These are phyloP conservation scores for Nicator chloris DNA, from an alignment of 2,113 vertebrate genomes.

Conservation along the genomic window DNA sequence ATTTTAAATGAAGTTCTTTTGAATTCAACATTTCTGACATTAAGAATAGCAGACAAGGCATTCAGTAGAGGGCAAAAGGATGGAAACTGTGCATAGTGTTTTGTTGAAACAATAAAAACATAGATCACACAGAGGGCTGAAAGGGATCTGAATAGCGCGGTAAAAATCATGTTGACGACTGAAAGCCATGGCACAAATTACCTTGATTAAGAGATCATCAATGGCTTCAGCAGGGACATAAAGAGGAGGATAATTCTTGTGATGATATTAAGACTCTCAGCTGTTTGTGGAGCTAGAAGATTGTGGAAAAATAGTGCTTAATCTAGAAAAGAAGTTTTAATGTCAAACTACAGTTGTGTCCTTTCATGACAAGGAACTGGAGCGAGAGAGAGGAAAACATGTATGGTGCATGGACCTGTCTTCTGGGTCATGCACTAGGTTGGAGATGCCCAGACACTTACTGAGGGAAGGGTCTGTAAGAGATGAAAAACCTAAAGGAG, in stretches of 20 bases:
- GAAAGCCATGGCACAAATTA: not conserved
- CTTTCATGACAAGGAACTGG: not conserved
- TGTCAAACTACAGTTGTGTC: not conserved
- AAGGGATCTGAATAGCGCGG: rapidly evolving
- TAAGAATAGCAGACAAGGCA: not conserved
- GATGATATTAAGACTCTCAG: not conserved
- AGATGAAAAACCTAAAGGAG: not conserved
- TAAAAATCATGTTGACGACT: not conserved
- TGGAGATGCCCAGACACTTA: not conserved
- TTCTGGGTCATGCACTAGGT: not conserved
- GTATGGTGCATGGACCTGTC: not conserved
- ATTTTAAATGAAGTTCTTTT: not conserved
- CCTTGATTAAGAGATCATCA: not conserved
- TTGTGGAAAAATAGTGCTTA: not conserved
- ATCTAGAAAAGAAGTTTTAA: not conserved
- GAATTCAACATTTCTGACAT: not conserved
- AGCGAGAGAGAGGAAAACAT: not conserved
- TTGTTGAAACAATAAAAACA: not conserved
- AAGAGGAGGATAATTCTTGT: not conserved
- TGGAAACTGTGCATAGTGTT: not conserved
- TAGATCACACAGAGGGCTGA: not conserved
- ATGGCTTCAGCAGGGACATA: not conserved
- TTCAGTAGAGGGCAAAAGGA: not conserved
- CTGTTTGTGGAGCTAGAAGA: not conserved
- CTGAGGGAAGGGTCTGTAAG: not conserved